phyloP scores from a whole-genome alignment of 2,113 vertebrate species.

The Hippocampus abdominalis region DNA sequence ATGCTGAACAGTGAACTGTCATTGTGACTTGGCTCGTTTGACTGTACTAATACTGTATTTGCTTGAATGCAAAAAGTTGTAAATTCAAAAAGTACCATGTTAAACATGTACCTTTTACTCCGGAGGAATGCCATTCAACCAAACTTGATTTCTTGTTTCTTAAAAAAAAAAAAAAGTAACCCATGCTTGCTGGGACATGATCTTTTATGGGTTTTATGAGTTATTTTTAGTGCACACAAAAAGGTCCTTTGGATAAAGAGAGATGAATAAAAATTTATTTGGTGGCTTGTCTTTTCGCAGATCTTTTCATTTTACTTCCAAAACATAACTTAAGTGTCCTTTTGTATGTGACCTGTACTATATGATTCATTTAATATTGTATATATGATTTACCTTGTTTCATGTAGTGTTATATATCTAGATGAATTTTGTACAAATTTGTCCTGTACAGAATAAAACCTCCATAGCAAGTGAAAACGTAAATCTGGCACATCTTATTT shows the following conservation, averaged over 20 bases:
- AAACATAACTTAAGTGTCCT: constrained; percentile 91
- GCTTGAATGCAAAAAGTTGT: constrained; percentile 72
- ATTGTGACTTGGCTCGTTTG: constrained; percentile 62
- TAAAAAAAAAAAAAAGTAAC: constrained; percentile 17
- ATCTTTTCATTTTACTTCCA: constrained; percentile 72
- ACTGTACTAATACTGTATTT: constrained; percentile 73
- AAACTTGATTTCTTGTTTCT: constrained; percentile 34
- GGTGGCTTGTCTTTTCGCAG: constrained; percentile 80
- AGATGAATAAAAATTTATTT: constrained; percentile 62
- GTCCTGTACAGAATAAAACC: constrained; percentile 58
- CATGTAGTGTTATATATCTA: constrained; percentile 96
- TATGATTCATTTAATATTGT: constrained; percentile 96
- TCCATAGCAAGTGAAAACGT: constrained; percentile 10
- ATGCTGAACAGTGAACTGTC: constrained; percentile 60
- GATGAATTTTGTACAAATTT: constrained; percentile 99
- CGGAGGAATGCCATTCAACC: constrained; percentile 67
- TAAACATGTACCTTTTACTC: constrained; percentile 71
- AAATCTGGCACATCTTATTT: constrained; percentile 2
- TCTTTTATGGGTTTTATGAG: constrained; percentile 20
- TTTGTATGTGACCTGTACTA: constrained; percentile 92
- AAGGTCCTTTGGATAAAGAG: constrained; percentile 55
- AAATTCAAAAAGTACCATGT: constrained; percentile 67
- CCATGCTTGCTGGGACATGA: constrained; percentile 57
- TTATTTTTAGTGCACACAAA: constrained; percentile 76
- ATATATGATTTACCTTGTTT: constrained; percentile 98